phyloP scores from a whole-genome alignment of 1,140 invertebrate species.

The Bradysia coprophila region DNA sequence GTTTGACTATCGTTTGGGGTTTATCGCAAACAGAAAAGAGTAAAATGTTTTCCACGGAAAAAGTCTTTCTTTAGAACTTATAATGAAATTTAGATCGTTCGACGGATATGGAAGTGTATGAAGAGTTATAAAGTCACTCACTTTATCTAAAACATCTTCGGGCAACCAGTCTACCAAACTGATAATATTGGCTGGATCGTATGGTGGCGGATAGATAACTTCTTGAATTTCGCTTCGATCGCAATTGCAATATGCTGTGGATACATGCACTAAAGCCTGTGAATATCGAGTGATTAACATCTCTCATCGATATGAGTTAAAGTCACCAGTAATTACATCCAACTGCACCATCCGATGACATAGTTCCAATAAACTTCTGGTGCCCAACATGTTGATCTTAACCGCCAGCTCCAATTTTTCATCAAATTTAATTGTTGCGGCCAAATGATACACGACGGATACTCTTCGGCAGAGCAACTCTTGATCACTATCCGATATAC shows the following conservation, averaged over 20 bases:
- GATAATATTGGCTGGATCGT: slow-evolving; percentile 50
- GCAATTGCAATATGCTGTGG: slow-evolving; percentile 81
- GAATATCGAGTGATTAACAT: no score
- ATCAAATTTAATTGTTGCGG: no score
- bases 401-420: slow-evolving; percentile 80
- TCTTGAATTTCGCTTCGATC: slow-evolving; percentile 57
- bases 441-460: slow-evolving; percentile 92
- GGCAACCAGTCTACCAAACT: slow-evolving; percentile 43
- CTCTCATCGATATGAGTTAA: no score
- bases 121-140: slow-evolving; percentile 13
- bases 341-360: slow-evolving; percentile 70
- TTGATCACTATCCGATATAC: slow-evolving; percentile 65
- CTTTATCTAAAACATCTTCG: slow-evolving; percentile 38
- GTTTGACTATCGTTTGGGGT: no score
- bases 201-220: slow-evolving; percentile 48
- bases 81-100: no score
- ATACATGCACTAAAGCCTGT: slow-evolving; percentile 66
- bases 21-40: no score
- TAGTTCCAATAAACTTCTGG: slow-evolving; percentile 63
- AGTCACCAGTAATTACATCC: slow-evolving; percentile 40
- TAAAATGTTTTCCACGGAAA: no score
- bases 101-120: no score
- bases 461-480: slow-evolving; percentile 43
- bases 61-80: no score
- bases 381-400: slow-evolving; percentile 79